Base-by-base conservation (phyloP, 2,113 vertebrate genomes). In the Neoarius graeffei region DNA sequence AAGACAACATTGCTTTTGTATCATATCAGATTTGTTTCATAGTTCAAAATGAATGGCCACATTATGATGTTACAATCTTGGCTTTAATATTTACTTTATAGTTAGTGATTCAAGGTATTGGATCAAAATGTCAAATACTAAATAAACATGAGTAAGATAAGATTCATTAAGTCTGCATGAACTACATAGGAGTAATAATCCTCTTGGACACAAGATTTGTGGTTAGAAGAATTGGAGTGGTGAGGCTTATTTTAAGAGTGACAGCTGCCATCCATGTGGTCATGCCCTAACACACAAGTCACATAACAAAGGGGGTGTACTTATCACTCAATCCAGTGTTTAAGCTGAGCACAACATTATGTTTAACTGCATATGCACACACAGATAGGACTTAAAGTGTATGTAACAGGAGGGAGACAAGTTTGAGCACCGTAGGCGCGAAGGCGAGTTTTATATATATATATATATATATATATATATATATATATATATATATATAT, bases 321-420 rank as follows among this genome's bases (percentile, higher is more conserved):
- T 81, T 82, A 76, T 88, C 76, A 52, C 82, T n/a, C n/a, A 19
- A 56, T n/a, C 13, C 80, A 42, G n/a, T 30, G 64, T 56, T 83
- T 86, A 59, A 62, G 25, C 23, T 54, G 56, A 85, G 20, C 27
- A 66, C 15, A 85, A 56, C 64, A 71, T 20, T 7, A 5, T 57
- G 62, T 73, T 84, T 71, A 42, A 59, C 56, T 57, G 66, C 66
- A 71, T 56, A 57, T 73, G 67, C 19, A 15, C 23, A 25, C 52
- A 73, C 57, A 83, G 48, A 73, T 81, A 67, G 23, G 77, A 66
- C 59, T 23, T 54, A 25, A 30, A 42, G 35, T 42, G 35, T 42
- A 42, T 42, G 35, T 42, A 42, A 2, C 35, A 42, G 35, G n/a
- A n/a, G n/a, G n/a, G n/a, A n/a, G n/a, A n/a, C n/a, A n/a, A n/a